Evolutionary conservation across 2,113 vertebrate genomes (phyloP), one percentile per base, ranked within the genome.

Genomic region (Mobula hypostoma): DNA sequence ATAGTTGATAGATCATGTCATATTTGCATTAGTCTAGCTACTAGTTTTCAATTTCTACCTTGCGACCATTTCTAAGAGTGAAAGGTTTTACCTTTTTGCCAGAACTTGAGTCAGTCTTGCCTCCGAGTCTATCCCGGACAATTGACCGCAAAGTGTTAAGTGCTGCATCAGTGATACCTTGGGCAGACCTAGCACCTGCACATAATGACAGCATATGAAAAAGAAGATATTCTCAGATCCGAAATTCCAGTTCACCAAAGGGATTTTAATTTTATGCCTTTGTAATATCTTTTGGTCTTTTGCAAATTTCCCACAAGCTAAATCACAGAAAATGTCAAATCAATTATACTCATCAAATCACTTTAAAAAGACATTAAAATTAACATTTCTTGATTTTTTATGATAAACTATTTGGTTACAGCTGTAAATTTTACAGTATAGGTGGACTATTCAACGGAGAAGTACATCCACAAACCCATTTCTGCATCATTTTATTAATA

Each of bases 141-240:
- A 99, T 95, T 70, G 97, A 95, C 11, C 97, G 97, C n/a, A 98
- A 94, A 76, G 98, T 95, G 7, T 96, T 97, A 68, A 99, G 95
- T 2, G 98, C 98, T 17, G 96, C 96, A 0, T 99, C 98, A 0
- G 99, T 98, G 0, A 99, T 99, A 21, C 98, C 98, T 0, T 99
- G 98, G 0, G 97, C 97, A 0, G 96, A 98, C 94, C 99, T 98
- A 94, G 97, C 98, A 93, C 99, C 99, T 99, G 32, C 5, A 76
- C 21, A 15, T 29, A 72, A 93, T 74, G 29, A 91, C n/a, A 91
- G 70, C 36, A 32, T 27, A 24, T 21, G 61, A 66, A 68, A n/a
- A 66, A n/a, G 63, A 90, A 15, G 29, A 29, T 7, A 29, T 63
- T 90, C 61, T 90, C 66, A n/a, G 61, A 90, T 32, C 29, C 63